Conservation (phyloP, 64 coral and sea anemone species). For the Acropora yongei region DNA sequence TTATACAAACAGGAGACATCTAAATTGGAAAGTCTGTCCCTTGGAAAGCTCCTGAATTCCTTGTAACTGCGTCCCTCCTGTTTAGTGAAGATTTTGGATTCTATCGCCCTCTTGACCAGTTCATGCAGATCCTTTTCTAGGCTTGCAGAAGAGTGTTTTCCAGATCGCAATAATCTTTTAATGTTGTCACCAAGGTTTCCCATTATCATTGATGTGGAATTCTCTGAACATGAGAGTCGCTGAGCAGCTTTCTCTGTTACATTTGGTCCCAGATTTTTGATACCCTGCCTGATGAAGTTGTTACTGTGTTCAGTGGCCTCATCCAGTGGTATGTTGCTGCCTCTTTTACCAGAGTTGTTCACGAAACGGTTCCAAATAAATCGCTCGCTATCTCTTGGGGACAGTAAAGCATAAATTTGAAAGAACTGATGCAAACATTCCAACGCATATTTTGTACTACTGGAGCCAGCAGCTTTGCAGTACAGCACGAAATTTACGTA, state of each 20-base stretch:
- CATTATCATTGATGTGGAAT: slow-evolving; percentile 7
- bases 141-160: slow-evolving; percentile 12
- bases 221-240: slow-evolving; percentile 47
- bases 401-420: slow-evolving; percentile 16
- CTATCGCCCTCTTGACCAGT: slow-evolving; percentile 43
- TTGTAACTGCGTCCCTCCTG: background rate
- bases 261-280: slow-evolving; percentile 67
- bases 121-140: slow-evolving; percentile 7
- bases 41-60: slow-evolving; percentile 21
- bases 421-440: slow-evolving; percentile 49
- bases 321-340: slow-evolving; percentile 67
- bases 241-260: slow-evolving; percentile 37
- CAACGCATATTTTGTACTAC: slow-evolving; percentile 34
- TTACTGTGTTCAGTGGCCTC: slow-evolving; percentile 62
- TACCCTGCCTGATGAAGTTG: slow-evolving; percentile 57
- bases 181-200: slow-evolving; percentile 42
- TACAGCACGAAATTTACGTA: slow-evolving; percentile 75
- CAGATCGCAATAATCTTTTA: slow-evolving; percentile 20
- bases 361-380: slow-evolving; percentile 47
- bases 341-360: slow-evolving; percentile 38
- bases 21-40: background rate
- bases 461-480: slow-evolving; percentile 62
- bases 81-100: slow-evolving; percentile 36
- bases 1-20: slow-evolving; percentile 28
- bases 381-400: slow-evolving; percentile 21